Evolutionary conservation across 1,140 invertebrate genomes (phyloP).

Genomic region (Leptinotarsa defecta): DNA sequence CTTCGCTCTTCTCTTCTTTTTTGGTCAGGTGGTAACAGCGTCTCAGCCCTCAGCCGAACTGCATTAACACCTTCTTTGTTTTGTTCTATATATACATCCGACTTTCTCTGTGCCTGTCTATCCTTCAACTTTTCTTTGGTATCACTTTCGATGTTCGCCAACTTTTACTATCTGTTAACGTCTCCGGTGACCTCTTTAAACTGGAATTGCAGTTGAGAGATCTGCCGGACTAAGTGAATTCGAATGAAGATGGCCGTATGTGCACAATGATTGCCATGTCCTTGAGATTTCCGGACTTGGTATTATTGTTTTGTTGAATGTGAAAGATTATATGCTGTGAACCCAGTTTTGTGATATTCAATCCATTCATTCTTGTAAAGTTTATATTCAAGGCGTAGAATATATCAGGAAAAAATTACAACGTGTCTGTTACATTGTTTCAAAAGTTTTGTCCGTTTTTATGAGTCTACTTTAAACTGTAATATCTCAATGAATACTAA

Average conservation of each 20-base stretch:
- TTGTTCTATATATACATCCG: conserved; percentile 52
- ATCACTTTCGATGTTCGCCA: conserved; percentile 33
- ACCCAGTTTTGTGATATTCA: too few species aligned
- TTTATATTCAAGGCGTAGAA: too few species aligned
- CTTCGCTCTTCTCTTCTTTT: conserved; percentile 15
- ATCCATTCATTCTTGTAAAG: too few species aligned
- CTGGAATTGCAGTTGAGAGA: not conserved
- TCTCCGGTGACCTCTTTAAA: conserved; percentile 19
- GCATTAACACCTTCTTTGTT: conserved; percentile 44
- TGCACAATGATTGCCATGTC: not conserved
- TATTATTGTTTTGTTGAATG: not conserved
- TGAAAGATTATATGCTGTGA: not conserved
- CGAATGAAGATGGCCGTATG: not conserved
- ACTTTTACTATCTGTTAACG: conserved; percentile 42
- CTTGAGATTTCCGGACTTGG: not conserved
- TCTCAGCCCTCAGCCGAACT: conserved; percentile 11
- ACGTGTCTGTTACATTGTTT: too few species aligned
- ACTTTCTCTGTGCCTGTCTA: conserved; percentile 41
- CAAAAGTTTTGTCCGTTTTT: too few species aligned
- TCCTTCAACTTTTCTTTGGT: conserved; percentile 39
- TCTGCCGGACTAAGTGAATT: not conserved
- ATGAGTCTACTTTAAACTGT: too few species aligned
- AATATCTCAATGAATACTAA: too few species aligned
- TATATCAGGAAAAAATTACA: too few species aligned
- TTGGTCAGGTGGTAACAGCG: conserved; percentile 21